Conservation (phyloP, 1,140 invertebrate species). For the Gonatopus flavifemur region DNA sequence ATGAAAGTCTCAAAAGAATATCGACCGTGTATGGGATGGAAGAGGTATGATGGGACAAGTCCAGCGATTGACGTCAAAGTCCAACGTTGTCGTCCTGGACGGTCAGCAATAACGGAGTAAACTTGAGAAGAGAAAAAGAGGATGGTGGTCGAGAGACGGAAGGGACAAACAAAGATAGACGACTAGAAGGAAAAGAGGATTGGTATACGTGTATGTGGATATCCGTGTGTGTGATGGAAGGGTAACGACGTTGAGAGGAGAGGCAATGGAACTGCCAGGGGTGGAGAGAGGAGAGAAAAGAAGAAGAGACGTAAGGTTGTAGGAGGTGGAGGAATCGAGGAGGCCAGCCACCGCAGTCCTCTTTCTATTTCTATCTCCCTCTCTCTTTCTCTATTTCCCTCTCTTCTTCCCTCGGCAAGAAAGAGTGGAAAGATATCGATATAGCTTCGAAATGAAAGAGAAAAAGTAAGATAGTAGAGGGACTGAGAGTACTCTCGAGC, state of each 20-base stretch:
- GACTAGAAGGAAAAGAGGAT: background rate
- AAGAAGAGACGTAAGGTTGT: background rate
- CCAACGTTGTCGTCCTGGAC: constrained; percentile 27
- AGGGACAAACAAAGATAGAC: constrained; percentile 6
- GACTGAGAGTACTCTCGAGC: constrained; percentile 22
- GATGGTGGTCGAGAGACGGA: constrained; percentile 7
- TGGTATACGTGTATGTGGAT: background rate
- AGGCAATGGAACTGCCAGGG: background rate
- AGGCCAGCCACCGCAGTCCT: too few relatives aligned
- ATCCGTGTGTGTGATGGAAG: constrained; percentile 9
- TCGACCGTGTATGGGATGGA: constrained; percentile 6
- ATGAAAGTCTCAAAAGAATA: too few relatives aligned
- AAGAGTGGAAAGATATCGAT: background rate
- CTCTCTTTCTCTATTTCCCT: too few relatives aligned
- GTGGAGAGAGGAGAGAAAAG: background rate
- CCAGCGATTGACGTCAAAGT: constrained; percentile 27
- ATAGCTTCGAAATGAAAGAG: constrained; percentile 5
- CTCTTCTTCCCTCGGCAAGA: too few relatives aligned
- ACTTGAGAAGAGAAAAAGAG: constrained; percentile 24
- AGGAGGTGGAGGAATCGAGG: constrained; percentile 2
- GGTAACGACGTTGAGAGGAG: constrained; percentile 11
- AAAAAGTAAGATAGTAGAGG: constrained; percentile 6
- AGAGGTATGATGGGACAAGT: constrained; percentile 12
- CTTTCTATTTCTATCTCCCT: too few relatives aligned
- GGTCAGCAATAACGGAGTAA: constrained; percentile 33